These are phyloP conservation scores for Mesembrinibis cayennensis DNA, from an alignment of 2,113 vertebrate genomes.

Conservation along the genomic window DNA sequence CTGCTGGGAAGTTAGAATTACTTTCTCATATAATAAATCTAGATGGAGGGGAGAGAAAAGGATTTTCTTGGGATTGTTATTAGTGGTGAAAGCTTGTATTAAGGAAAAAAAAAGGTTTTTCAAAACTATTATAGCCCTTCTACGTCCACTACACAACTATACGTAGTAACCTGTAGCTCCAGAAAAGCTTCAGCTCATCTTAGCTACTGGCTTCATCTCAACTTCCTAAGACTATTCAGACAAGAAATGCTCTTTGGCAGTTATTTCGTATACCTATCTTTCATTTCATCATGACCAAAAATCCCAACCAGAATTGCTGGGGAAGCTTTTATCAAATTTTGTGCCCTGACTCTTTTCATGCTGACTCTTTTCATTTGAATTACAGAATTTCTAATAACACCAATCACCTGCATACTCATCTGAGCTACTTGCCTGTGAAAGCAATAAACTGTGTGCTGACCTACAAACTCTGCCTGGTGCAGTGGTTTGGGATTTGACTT, in stretches of 20 bases:
- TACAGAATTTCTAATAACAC: not conserved
- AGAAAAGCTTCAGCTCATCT: not conserved
- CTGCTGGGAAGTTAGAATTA: not conserved
- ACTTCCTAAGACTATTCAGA: not conserved
- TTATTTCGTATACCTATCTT: not conserved
- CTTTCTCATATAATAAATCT: not conserved
- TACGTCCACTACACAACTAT: rapidly evolving
- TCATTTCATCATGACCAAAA: not conserved
- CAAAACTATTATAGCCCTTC: not conserved
- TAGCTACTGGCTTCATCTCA: not conserved
- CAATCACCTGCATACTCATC: not conserved
- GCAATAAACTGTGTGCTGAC: not conserved
- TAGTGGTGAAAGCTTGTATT: not conserved
- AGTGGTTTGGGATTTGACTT: not conserved
- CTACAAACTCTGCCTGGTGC: not conserved
- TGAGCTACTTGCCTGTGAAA: not conserved
- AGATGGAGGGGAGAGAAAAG: not conserved
- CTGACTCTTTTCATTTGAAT: not conserved
- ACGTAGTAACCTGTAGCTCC: not conserved
- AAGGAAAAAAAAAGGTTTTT: not conserved
- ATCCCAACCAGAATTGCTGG: not conserved
- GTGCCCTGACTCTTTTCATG: not conserved
- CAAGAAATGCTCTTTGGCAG: not conserved
- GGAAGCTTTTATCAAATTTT: not conserved
- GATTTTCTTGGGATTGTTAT: not conserved